phyloP scores from a whole-genome alignment of 2,888 invertebrate genomes.

The Drosophila lutescens region DNA sequence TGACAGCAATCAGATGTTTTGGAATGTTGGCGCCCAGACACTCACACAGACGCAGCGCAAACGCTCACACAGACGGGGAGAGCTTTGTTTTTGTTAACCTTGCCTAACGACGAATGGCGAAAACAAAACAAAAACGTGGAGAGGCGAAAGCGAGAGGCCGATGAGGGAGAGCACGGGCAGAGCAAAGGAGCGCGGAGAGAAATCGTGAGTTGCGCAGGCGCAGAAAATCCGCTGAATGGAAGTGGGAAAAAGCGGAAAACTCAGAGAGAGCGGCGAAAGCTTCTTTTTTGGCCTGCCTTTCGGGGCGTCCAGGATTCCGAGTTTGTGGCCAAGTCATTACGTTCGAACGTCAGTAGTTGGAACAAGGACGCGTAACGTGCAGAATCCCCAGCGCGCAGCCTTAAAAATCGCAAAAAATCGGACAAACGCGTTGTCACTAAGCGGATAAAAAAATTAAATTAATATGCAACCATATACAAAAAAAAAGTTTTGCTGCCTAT shows the following conservation, averaged over 20 bases:
- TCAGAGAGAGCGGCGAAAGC: conserved; percentile 50
- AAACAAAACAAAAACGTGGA: conserved; percentile 74
- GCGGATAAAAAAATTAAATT: conserved; percentile 36
- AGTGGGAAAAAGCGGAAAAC: conserved; percentile 16
- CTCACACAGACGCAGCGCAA: not conserved
- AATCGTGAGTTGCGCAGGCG: conserved; percentile 42
- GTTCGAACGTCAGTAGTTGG: conserved; percentile 80
- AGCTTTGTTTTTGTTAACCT: conserved; percentile 70
- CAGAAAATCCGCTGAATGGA: conserved; percentile 66
- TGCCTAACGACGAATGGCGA: conserved; percentile 60
- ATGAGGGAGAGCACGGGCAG: conserved; percentile 26
- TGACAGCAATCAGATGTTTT: conserved; percentile 79
- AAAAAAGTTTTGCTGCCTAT: not conserved
- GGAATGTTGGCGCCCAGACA: conserved; percentile 63
- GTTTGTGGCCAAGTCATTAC: conserved; percentile 59
- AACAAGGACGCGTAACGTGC: conserved; percentile 84
- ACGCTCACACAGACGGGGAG: conserved; percentile 27
- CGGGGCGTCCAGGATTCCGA: conserved; percentile 82
- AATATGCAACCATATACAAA: conserved; percentile 7
- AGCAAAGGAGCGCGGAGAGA: conserved; percentile 9
- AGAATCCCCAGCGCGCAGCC: conserved; percentile 65
- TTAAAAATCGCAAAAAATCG: conserved; percentile 13
- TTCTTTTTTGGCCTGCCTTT: conserved; percentile 47
- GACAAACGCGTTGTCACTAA: conserved; percentile 7
- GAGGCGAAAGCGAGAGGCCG: conserved; percentile 31